phyloP scores from a whole-genome alignment of 2,888 invertebrate species.

The Oxyscelio sp. region DNA sequence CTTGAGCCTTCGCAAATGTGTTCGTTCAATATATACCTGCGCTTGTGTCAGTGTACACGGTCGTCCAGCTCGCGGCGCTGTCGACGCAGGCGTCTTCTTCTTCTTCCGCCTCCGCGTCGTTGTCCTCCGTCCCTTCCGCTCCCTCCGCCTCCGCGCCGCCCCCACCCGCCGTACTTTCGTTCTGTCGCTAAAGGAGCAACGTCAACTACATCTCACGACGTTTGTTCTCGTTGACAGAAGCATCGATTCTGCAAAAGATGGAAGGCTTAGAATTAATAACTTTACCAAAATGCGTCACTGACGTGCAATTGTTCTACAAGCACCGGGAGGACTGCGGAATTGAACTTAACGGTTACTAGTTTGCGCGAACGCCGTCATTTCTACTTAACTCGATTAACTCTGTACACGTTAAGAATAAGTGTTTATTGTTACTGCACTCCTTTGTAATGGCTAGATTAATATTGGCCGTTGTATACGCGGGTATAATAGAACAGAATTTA shows the following conservation, averaged over 20 bases:
- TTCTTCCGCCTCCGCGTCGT: conserved; percentile 58
- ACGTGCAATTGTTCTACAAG: no score
- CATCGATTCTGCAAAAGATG: conserved; percentile 80
- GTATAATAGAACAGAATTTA: no score
- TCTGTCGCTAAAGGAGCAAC: conserved; percentile 82
- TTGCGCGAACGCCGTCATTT: no score
- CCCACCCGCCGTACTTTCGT: conserved; percentile 79
- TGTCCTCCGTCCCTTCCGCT: conserved; percentile 61
- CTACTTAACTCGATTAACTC: no score
- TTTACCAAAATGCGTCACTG: conserved; percentile 17
- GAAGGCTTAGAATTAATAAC: conserved; percentile 41
- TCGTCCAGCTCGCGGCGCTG: conserved; percentile 62
- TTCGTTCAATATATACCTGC: conserved; percentile 21
- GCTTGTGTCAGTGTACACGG: conserved; percentile 54
- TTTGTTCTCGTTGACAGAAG: conserved; percentile 81
- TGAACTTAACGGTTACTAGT: no score
- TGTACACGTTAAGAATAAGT: no score
- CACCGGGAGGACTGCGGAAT: no score
- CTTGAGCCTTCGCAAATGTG: conserved; percentile 20
- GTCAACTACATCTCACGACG: conserved; percentile 86
- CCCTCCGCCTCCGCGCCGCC: conserved; percentile 74
- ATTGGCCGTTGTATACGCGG: no score
- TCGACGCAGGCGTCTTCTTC: conserved; percentile 68
- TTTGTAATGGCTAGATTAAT: no score
- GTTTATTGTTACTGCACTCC: no score